Conservation (phyloP, 1,140 invertebrate genomes). For the Macrotrachela quadricornifera region DNA sequence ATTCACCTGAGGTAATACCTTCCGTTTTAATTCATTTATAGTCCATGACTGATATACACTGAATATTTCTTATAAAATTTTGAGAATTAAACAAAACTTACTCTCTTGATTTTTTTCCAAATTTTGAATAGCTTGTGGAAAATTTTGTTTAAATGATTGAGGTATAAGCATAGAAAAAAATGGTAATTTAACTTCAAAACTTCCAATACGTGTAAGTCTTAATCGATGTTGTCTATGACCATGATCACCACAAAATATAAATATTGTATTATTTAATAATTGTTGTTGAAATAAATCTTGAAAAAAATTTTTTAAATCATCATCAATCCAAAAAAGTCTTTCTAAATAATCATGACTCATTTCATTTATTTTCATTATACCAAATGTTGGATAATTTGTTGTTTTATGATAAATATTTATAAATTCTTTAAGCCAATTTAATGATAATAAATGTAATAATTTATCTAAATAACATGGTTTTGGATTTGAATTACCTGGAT, state of each 20-base stretch:
- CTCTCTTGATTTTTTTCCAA: constrained; percentile 1
- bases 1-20: no score
- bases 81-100: neutral
- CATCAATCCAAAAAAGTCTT: constrained; percentile 4
- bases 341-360: constrained; percentile 10
- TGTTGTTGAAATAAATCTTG: neutral
- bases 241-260: constrained; percentile 10
- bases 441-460: neutral
- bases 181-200: constrained; percentile 10
- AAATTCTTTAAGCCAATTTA: constrained; percentile 5
- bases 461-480: constrained; percentile 5
- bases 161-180: constrained; percentile 6
- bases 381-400: neutral
- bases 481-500: neutral
- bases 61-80: no score
- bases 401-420: neutral
- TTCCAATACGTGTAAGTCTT: constrained; percentile 3
- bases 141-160: neutral
- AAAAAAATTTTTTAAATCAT: constrained; percentile 5
- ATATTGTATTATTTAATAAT: constrained; percentile 4
- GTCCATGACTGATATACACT: no score
- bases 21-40: no score
- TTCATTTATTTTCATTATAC: constrained; percentile 7
- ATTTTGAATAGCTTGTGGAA: neutral
- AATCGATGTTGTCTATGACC: constrained; percentile 5